Evolutionary conservation across 2,888 invertebrate species (phyloP), one percentile per base, ranked within the genome.

Genomic region (Drosophila kambysellisi): DNA sequence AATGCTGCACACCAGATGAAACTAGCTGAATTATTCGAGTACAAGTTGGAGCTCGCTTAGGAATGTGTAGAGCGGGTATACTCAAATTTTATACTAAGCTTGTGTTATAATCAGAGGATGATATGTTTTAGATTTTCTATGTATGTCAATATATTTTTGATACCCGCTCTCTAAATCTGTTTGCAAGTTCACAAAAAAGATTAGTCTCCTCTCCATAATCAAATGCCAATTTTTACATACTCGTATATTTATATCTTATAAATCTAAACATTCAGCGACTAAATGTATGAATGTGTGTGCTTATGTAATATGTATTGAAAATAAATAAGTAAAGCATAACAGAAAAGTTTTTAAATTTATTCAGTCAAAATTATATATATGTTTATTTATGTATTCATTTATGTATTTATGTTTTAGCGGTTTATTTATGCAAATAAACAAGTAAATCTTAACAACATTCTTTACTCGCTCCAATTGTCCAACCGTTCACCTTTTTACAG

Each of bases 1-100:
- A 72, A 72, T 58, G 50, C 52, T 63, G 53, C 61, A 69, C 68
- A 57, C 50, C 54, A 50, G 54, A 65, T 56, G 56, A 29, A 66
- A 56, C 50, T 30, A 35, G 50, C 53, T 37, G 37, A 53, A 54
- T 62, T 59, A 30, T 35, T 15, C 41, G 20, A 37, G n/a, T 48
- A n/a, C n/a, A 41, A 11, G n/a, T 48, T 25, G 50, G 11, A 30
- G 58, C 46, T 58, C 11, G 3, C 35, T 32, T 68, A 51, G 15
- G 8, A 7, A 7, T 7, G 2, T 9, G 2, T 5, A 9, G 8
- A 12, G 0, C 3, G 33, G 20, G n/a, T 50, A 25, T 15, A n/a
- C 33, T 15, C 25, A 41, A 20, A 32, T 30, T 32, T 30, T 32
- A 29, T 29, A 4, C 4, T 17, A 9, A 3, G 46, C 5, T 25